Percentiles rank a stretch among this genome's conserved stretches.
phyloP scores from a whole-genome alignment of 2,113 vertebrate species.

The Phoxinus phoxinus region DNA sequence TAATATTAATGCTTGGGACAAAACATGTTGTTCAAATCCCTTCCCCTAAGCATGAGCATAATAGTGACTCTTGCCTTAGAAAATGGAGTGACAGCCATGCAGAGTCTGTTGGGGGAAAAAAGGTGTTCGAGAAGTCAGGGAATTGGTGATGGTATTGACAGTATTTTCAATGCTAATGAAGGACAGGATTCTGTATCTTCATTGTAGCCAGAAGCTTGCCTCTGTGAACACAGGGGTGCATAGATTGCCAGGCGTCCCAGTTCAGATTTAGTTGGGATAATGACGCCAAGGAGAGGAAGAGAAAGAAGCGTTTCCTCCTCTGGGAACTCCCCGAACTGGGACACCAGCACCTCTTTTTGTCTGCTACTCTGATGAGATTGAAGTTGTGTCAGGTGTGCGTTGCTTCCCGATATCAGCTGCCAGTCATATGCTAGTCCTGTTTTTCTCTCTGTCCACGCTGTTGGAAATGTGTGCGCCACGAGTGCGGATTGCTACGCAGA shows the following conservation, averaged over 20 bases:
- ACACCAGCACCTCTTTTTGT: not conserved
- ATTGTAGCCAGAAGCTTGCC: slow-evolving; percentile 19
- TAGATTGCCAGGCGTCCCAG: slow-evolving; percentile 15
- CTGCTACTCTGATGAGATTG: not conserved
- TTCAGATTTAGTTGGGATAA: slow-evolving; percentile 33
- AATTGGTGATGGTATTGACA: not conserved
- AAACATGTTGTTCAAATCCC: not conserved
- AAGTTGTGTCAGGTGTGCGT: slow-evolving; percentile 10
- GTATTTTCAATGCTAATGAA: slow-evolving; percentile 27
- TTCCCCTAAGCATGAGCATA: not conserved
- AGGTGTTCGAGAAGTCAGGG: not conserved
- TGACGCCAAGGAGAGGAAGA: slow-evolving; percentile 18
- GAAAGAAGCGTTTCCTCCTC: not conserved
- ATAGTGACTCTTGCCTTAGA: not conserved
- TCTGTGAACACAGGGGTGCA: not conserved
- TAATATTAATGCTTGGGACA: slow-evolving; percentile 3
- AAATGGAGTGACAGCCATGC: slow-evolving; percentile 2
- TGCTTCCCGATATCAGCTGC: not conserved
- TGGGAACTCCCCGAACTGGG: slow-evolving; percentile 28
- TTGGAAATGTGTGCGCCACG: not conserved
- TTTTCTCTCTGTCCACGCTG: not conserved
- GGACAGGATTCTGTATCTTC: slow-evolving; percentile 6
- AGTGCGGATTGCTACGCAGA: not conserved
- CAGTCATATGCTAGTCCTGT: not conserved
- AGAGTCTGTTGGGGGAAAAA: not conserved